These are phyloP conservation scores for Drosophila paulistorum DNA, from an alignment of 1,140 invertebrate genomes.

Conservation along the genomic window DNA sequence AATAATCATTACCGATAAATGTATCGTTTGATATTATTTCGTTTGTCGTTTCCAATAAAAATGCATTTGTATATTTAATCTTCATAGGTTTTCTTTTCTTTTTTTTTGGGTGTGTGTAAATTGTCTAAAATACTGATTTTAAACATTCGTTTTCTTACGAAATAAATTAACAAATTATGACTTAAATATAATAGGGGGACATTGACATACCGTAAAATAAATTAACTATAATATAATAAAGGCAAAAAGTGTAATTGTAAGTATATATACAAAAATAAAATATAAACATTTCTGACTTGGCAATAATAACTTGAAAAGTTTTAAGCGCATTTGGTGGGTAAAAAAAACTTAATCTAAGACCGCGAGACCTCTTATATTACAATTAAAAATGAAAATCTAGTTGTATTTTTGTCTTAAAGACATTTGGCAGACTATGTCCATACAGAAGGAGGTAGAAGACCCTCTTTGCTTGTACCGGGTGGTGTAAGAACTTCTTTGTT, in stretches of 20 bases:
- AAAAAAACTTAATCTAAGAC: slow-evolving; percentile 7
- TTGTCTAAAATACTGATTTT: slow-evolving; percentile 71
- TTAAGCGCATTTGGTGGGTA: slow-evolving; percentile 67
- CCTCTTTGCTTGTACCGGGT: slow-evolving; percentile 90
- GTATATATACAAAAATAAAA: slow-evolving; percentile 22
- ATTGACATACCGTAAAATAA: slow-evolving; percentile 63
- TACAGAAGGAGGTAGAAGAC: slow-evolving; percentile 90
- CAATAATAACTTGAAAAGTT: slow-evolving; percentile 53
- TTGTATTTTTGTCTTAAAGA: slow-evolving; percentile 53
- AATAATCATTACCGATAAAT: too few species aligned
- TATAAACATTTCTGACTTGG: slow-evolving; percentile 47
- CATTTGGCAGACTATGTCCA: slow-evolving; percentile 86
- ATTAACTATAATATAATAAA: slow-evolving; percentile 49
- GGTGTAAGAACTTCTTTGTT: slow-evolving; percentile 92
- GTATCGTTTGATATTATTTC: too few species aligned
- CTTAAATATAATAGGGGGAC: slow-evolving; percentile 48
- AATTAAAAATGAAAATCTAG: neutral
- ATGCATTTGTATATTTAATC: neutral
- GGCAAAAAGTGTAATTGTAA: slow-evolving; percentile 31
- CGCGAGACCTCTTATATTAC: neutral
- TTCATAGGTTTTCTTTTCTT: neutral
- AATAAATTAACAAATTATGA: slow-evolving; percentile 52
- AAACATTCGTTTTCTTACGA: slow-evolving; percentile 43
- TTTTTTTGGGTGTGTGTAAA: slow-evolving; percentile 30
- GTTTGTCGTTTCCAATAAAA: too few species aligned